Conservation (phyloP, 2,113 vertebrate species). For the Sterna hirundo region DNA sequence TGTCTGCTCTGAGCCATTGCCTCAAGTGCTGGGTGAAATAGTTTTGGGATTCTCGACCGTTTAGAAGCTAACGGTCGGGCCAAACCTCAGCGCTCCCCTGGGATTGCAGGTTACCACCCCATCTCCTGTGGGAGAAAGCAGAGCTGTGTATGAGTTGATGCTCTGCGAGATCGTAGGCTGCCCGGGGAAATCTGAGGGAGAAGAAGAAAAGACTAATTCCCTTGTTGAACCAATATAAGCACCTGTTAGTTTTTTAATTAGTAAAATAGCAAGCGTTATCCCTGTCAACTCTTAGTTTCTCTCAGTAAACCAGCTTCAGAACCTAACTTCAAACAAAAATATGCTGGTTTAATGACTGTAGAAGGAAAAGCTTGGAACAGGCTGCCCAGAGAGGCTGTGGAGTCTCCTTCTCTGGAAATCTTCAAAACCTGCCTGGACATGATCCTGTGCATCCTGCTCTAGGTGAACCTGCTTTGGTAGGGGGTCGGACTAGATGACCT, state of each 20-base stretch:
- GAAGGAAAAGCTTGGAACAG: neutral
- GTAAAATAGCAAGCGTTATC: neutral
- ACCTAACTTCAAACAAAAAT: neutral
- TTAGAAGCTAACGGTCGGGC: neutral
- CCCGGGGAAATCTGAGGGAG: neutral
- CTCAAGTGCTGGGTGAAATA: neutral
- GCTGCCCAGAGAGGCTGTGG: too few relatives aligned
- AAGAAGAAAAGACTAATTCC: neutral
- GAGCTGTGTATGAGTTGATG: neutral
- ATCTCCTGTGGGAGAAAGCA: neutral
- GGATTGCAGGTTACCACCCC: neutral
- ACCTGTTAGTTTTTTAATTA: neutral
- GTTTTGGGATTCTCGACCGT: neutral
- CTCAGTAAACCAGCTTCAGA: neutral
- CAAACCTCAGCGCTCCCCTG: neutral
- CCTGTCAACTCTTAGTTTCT: neutral
- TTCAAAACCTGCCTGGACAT: too few relatives aligned
- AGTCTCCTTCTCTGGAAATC: too few relatives aligned
- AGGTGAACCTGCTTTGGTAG: too few relatives aligned
- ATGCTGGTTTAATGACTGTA: neutral
- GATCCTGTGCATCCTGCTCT: too few relatives aligned
- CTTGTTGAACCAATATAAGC: neutral
- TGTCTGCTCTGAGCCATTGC: neutral
- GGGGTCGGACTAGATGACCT: too few relatives aligned
- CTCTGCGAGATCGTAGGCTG: neutral